Conservation (phyloP, 64 coral and sea anemone genomes). For the Cladopsammia gracilis region DNA sequence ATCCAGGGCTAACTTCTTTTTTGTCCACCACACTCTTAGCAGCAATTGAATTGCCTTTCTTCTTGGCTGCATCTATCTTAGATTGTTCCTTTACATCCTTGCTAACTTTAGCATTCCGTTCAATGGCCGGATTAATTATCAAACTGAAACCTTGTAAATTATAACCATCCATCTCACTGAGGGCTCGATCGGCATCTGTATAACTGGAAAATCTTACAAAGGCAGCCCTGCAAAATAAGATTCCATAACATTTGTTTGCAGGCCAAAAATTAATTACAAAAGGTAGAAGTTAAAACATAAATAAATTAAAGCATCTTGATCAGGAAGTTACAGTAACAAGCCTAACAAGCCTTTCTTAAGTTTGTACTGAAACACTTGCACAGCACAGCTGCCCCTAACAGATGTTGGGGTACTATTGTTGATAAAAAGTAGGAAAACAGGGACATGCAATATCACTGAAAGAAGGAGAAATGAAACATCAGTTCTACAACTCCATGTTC, state of each 20-base stretch:
- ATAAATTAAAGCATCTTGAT: not conserved
- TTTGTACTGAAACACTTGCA: no score
- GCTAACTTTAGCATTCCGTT: not conserved
- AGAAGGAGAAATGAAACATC: no score
- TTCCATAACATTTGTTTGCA: not conserved
- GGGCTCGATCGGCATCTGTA: constrained; percentile 40
- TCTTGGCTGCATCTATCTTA: not conserved
- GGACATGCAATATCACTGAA: no score
- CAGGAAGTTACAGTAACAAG: no score
- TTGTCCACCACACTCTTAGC: not conserved
- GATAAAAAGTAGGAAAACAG: no score
- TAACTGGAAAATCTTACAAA: constrained; percentile 52
- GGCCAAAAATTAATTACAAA: no score
- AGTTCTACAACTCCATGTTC: no score
- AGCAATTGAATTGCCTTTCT: not conserved
- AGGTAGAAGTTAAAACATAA: no score
- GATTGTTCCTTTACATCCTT: not conserved
- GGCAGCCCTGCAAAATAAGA: constrained; percentile 3
- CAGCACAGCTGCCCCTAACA: no score
- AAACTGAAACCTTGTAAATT: constrained; percentile 28
- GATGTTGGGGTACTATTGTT: no score
- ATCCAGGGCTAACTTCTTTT: not conserved
- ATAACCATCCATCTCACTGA: constrained; percentile 46
- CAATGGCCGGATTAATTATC: constrained; percentile 13
- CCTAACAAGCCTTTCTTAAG: no score